Base-by-base conservation (phyloP, 2,888 invertebrate species). In the Ptilodon capucinus region DNA sequence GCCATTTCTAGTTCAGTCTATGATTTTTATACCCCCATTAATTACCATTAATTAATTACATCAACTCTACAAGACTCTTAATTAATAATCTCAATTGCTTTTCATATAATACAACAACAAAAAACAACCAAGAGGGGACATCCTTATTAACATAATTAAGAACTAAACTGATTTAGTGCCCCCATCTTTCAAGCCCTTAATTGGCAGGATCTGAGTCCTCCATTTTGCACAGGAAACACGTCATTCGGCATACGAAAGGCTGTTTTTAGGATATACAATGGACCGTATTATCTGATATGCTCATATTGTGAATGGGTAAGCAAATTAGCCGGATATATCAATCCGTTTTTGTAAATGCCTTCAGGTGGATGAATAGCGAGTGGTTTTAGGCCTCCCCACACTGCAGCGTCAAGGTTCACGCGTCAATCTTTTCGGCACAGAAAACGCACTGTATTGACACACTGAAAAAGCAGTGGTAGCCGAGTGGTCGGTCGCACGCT, bases 261-360 rank as follows among this genome's bases (percentile, higher is more conserved):
- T 83, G 81, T 88, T 86, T 87, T 85, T 82, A 79, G 76, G 78
- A 73, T 71, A 68, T 79, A 68, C 66, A 79, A 84, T 73, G 73
- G 68, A 81, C 80, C 65, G 83, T 83, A 82, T 79, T 83, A 89
- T 88, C 89, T 90, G 89, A 87, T 88, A 84, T 85, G 84, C 84
- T 87, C 85, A 87, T 86, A 62, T 67, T 67, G 51, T 64, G 66
- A 70, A 74, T 70, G 71, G 62, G 72, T 76, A 86, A 81, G 80
- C 86, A 89, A 90, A 90, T 90, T 90, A 90, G 89, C 77, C 80
- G 90, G 90, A 90, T 88, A 89, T 87, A 83, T 87, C 89, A 86
- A 87, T 90, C 50, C 59, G 51, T 78, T 76, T 76, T 82, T 84
- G 74, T 59, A 64, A 60, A 60, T 42, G 40, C 64, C 71, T 71